A percentile compares a stretch with the other conserved stretches of the same genome.
phyloP scores from a whole-genome alignment of 2,888 invertebrate species.

The Diarsia mendica region DNA sequence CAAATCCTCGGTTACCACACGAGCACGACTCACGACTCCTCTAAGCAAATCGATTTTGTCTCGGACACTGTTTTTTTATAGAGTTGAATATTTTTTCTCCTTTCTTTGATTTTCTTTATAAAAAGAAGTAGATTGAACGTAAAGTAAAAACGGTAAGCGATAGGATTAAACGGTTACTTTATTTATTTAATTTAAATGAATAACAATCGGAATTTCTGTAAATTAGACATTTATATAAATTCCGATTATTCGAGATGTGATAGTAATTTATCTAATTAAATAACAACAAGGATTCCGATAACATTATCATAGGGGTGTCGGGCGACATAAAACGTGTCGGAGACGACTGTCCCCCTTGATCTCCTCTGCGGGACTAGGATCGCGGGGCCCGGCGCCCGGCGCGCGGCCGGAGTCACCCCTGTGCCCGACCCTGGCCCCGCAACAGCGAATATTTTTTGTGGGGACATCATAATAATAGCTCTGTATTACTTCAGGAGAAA shows the following conservation, averaged over 20 bases:
- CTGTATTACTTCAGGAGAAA: conserved; percentile 90
- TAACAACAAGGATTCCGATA: conserved; percentile 38
- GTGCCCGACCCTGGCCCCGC: conserved; percentile 78
- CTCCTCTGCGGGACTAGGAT: conserved; percentile 74
- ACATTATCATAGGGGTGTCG: conserved; percentile 28
- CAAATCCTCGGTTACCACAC: conserved; percentile 63
- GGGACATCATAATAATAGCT: conserved; percentile 91
- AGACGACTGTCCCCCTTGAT: conserved; percentile 70
- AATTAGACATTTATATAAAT: background rate
- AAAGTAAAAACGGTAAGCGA: background rate
- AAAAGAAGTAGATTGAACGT: background rate
- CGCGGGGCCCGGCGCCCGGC: conserved; percentile 53
- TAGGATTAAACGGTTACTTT: background rate
- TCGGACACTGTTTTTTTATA: conserved; percentile 23
- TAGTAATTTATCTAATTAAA: conserved; percentile 29
- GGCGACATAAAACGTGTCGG: conserved; percentile 38
- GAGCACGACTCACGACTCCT: conserved; percentile 42
- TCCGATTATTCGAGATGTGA: background rate
- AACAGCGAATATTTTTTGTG: conserved; percentile 88
- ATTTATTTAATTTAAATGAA: background rate
- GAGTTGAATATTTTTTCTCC: background rate
- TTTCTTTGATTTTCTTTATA: background rate
- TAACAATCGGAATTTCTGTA: background rate
- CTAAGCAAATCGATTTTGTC: conserved; percentile 49
- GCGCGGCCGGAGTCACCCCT: conserved; percentile 61